These are phyloP conservation scores for Oceanites oceanicus DNA, from an alignment of 2,113 vertebrate species.

Conservation along the genomic window DNA sequence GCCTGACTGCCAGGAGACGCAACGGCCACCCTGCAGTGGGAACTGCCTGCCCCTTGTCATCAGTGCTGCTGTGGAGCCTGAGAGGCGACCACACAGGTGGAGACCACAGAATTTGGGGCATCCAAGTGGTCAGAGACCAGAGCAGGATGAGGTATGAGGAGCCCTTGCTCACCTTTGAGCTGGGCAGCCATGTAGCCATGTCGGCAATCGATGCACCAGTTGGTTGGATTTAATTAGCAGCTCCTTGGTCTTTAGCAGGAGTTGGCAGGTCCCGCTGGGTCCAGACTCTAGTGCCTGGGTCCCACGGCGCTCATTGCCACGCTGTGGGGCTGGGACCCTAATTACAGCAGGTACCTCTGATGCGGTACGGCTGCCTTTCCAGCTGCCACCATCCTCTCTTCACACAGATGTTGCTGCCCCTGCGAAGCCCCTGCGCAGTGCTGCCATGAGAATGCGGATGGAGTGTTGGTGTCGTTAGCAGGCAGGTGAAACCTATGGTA, in stretches of 20 bases:
- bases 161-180: neutral
- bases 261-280: neutral
- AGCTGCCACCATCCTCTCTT: neutral
- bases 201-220: too few relatives aligned
- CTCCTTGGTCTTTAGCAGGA: neutral
- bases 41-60: neutral
- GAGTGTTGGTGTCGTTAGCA: neutral
- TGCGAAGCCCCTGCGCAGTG: neutral
- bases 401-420: neutral
- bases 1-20: neutral
- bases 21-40: fast-evolving
- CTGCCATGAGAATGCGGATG: fast-evolving
- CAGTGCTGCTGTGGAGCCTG: neutral
- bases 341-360: neutral
- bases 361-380: neutral
- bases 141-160: neutral
- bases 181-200: neutral
- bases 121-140: neutral
- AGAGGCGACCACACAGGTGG: neutral
- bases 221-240: neutral
- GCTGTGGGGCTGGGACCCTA: fast-evolving
- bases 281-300: neutral
- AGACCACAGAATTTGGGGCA: neutral
- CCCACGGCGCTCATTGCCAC: neutral
- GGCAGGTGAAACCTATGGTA: fast-evolving